Evolutionary conservation across 2,888 invertebrate genomes (phyloP), one percentile per base, ranked within the genome.

Genomic region (Dendrolimus pini): DNA sequence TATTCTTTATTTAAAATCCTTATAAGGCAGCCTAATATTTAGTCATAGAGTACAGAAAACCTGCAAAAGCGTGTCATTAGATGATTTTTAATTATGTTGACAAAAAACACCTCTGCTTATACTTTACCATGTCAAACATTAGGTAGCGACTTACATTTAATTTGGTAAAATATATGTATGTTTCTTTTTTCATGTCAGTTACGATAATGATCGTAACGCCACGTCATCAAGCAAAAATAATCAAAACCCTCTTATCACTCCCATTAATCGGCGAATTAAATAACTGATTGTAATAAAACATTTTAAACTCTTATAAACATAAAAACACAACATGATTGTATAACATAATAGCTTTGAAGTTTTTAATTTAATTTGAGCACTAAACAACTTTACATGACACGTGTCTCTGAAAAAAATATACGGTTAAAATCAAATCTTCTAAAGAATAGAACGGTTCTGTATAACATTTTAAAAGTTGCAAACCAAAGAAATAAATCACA

Each of bases 291-390:
- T 47, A 47, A 47, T 47, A 47, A 47, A 47, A 47, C 9, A 47
- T 47, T 47, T 47, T 47, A 9, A 47, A 47, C 47, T 10, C 9
- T 3, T 10, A 47, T 47, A 47, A 47, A 47, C 9, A 10, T 10
- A 47, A 47, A 47, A 47, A 47, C 47, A 47, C 9, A 12, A 47
- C 47, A 47, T 47, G 47, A 47, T 8, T 47, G 2, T 47, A 12
- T 10, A 47, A 47, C 47, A 12, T 47, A 47, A 47, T 47, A 47
- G 47, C 47, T 47, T 47, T 47, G 9, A 47, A 10, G 12, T 47
- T 12, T 47, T 47, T 47, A 47, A 47, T 47, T 47, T 47, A 9
- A 47, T 55, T 30, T 1, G 10, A 56, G 66, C 58, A 58, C 64
- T 41, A 66, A 18, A 60, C 10, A 59, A 41, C 52, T 10, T 13